These are phyloP conservation scores for Panopea generosa DNA, from an alignment of 2,888 invertebrate species.

Conservation along the genomic window DNA sequence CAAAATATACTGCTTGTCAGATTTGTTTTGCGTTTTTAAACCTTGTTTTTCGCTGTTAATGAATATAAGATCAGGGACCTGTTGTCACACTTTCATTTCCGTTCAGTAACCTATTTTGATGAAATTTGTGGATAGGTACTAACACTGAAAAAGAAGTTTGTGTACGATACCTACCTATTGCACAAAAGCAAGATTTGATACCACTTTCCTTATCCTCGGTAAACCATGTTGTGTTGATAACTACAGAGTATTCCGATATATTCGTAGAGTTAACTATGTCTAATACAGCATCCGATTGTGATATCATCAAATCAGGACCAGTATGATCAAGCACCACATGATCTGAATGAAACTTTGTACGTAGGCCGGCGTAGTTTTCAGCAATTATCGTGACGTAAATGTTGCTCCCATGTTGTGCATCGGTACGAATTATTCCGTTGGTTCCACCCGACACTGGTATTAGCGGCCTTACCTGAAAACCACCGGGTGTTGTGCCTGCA, in stretches of 20 bases:
- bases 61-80: no score
- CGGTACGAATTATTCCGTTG: conserved; percentile 25
- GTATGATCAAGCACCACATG: conserved; percentile 57
- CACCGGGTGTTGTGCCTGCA: conserved; percentile 51
- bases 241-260: no score
- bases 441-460: conserved; percentile 14
- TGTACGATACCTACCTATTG: conserved; percentile 24
- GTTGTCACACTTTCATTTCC: no score
- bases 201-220: conserved; percentile 22
- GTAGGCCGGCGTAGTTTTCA: conserved; percentile 59
- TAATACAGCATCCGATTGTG: no score
- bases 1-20: no score
- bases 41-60: no score
- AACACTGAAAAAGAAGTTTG: no score
- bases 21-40: no score
- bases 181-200: conserved; percentile 18
- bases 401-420: conserved; percentile 47
- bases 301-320: neutral
- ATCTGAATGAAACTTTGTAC: conserved; percentile 34
- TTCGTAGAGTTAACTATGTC: no score
- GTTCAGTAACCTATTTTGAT: no score
- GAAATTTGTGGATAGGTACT: no score
- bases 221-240: conserved; percentile 3
- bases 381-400: conserved; percentile 49
- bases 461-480: conserved; percentile 55